Conservation (phyloP, 2,888 invertebrate genomes). For the Serripes groenlandicus region DNA sequence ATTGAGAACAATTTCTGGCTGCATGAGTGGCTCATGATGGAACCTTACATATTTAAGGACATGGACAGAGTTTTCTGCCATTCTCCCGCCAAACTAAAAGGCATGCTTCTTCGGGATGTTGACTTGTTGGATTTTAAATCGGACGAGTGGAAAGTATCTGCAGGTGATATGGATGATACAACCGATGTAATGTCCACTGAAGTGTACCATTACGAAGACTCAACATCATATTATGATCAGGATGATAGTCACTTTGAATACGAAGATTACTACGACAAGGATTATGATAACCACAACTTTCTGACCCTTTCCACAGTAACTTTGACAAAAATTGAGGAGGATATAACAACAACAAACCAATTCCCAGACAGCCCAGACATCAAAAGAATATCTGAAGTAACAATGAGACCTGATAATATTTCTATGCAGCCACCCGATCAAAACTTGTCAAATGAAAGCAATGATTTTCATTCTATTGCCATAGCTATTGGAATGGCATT, state of each 20-base stretch:
- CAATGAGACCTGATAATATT: neutral
- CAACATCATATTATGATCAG: neutral
- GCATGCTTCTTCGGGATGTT: conserved; percentile 55
- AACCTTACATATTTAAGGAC: conserved; percentile 61
- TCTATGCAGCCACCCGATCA: neutral
- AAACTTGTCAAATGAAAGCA: neutral
- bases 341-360: neutral
- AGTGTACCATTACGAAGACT: conserved; percentile 5
- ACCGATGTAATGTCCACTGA: neutral
- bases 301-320: neutral
- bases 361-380: neutral
- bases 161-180: neutral
- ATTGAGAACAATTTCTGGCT: conserved; percentile 94
- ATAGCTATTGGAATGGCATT: conserved; percentile 51
- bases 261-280: neutral
- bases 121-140: conserved; percentile 31
- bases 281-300: conserved; percentile 14
- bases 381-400: too few species aligned
- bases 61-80: conserved; percentile 64
- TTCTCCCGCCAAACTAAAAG: conserved; percentile 63
- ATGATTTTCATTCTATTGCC: conserved; percentile 13
- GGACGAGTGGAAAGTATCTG: neutral
- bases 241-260: neutral
- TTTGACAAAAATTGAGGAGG: neutral
- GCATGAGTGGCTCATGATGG: conserved; percentile 86